phyloP scores from a whole-genome alignment of 2,113 vertebrate genomes.

The Bombycilla garrulus region DNA sequence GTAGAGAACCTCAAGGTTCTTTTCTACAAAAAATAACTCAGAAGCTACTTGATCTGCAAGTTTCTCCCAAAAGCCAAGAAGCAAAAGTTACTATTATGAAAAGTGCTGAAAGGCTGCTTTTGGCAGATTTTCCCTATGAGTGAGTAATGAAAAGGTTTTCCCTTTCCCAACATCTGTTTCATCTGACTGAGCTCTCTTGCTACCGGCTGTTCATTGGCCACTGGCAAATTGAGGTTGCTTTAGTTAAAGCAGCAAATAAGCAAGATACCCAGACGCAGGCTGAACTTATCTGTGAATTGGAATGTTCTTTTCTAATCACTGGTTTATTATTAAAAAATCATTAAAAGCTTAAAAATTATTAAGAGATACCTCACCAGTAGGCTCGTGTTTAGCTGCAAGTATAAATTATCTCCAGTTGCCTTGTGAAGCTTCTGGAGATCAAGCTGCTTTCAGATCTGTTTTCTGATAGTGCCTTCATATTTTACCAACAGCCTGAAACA shows the following conservation, averaged over 20 bases:
- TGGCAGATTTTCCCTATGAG: neutral
- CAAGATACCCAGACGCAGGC: neutral
- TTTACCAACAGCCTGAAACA: conserved; percentile 17
- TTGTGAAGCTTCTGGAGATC: neutral
- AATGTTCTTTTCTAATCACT: neutral
- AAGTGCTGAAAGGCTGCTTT: conserved; percentile 18
- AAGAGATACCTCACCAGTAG: conserved; percentile 21
- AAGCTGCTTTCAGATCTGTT: conserved; percentile 25
- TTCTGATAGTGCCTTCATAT: conserved; percentile 17
- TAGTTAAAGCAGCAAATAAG: conserved; percentile 7
- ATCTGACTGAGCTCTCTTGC: neutral
- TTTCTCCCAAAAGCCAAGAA: neutral
- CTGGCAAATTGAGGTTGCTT: conserved; percentile 15
- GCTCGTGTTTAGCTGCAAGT: conserved; percentile 2
- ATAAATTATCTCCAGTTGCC: conserved; percentile 20
- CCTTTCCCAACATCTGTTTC: conserved; percentile 19
- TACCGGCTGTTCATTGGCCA: neutral
- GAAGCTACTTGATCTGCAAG: neutral
- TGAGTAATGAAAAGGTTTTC: conserved; percentile 26
- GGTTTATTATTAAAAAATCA: conserved; percentile 50
- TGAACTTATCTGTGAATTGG: neutral
- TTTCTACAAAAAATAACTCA: neutral
- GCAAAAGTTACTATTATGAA: neutral
- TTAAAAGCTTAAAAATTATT: conserved; percentile 43
- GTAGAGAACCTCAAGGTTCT: neutral